These are phyloP conservation scores for Dermolepida albohirtum DNA, from an alignment of 2,888 invertebrate genomes.

Conservation along the genomic window DNA sequence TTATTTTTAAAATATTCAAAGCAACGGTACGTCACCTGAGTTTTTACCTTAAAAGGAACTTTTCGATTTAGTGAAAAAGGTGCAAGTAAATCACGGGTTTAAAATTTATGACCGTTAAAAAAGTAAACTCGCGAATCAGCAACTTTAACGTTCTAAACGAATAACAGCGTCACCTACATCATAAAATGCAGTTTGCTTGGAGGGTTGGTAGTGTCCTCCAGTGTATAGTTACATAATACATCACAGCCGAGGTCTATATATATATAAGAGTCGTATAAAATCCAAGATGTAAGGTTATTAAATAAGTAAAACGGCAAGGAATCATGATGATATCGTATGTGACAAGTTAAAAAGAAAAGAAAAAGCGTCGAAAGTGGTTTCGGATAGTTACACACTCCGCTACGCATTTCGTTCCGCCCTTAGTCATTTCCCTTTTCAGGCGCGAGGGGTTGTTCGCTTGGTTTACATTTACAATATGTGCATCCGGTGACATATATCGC, in stretches of 20 bases:
- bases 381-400: constrained; percentile 29
- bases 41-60: too few species aligned
- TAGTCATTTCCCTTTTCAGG: background rate
- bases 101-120: constrained; percentile 7
- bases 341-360: constrained; percentile 21
- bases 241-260: constrained; percentile 16
- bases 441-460: constrained; percentile 8
- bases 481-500: constrained; percentile 19
- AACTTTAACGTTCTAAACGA: too few species aligned
- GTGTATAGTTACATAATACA: constrained; percentile 30
- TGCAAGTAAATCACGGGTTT: constrained; percentile 1
- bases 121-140: constrained; percentile 2
- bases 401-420: background rate
- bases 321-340: constrained; percentile 21
- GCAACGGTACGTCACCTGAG: too few species aligned
- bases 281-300: constrained; percentile 18
- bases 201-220: background rate
- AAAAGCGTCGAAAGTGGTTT: constrained; percentile 1
- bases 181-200: too few species aligned
- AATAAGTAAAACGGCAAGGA: constrained; percentile 17
- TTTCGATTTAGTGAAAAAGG: too few species aligned
- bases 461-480: constrained; percentile 35
- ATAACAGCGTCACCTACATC: too few species aligned
- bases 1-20: too few species aligned
- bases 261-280: constrained; percentile 15